phyloP scores from a whole-genome alignment of 2,888 invertebrate species.

The Artemia sinica region DNA sequence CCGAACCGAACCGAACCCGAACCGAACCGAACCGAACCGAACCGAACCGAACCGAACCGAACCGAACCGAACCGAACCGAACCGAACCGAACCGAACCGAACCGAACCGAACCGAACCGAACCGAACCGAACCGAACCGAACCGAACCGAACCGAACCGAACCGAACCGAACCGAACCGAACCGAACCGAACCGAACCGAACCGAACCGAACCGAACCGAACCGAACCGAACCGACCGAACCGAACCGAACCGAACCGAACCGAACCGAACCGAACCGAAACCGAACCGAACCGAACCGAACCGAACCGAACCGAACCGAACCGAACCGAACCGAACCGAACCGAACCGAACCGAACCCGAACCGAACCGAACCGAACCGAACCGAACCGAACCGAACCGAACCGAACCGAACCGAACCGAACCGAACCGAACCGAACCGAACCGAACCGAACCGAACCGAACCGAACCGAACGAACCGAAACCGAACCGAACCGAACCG shows the following conservation, averaged over 20 bases:
- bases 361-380: too few relatives aligned
- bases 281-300: slow-evolving; percentile 22
- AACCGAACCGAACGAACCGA: slow-evolving; percentile 23
- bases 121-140: slow-evolving; percentile 23
- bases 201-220: too few relatives aligned
- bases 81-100: slow-evolving; percentile 22
- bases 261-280: too few relatives aligned
- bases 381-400: too few relatives aligned
- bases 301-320: slow-evolving; percentile 22
- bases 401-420: slow-evolving; percentile 22
- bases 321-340: slow-evolving; percentile 22
- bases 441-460: slow-evolving; percentile 17
- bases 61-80: slow-evolving; percentile 23
- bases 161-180: slow-evolving; percentile 22
- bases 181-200: slow-evolving; percentile 23
- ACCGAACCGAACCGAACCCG: too few relatives aligned
- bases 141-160: slow-evolving; percentile 22
- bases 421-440: slow-evolving; percentile 20
- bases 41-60: slow-evolving; percentile 23
- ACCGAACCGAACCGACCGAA: too few relatives aligned
- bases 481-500: slow-evolving; percentile 23
- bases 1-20: too few relatives aligned
- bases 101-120: slow-evolving; percentile 21
- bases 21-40: slow-evolving; percentile 21
- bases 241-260: slow-evolving; percentile 20